Base-by-base conservation (phyloP, 2,113 vertebrate species). In the Antigone vipio region DNA sequence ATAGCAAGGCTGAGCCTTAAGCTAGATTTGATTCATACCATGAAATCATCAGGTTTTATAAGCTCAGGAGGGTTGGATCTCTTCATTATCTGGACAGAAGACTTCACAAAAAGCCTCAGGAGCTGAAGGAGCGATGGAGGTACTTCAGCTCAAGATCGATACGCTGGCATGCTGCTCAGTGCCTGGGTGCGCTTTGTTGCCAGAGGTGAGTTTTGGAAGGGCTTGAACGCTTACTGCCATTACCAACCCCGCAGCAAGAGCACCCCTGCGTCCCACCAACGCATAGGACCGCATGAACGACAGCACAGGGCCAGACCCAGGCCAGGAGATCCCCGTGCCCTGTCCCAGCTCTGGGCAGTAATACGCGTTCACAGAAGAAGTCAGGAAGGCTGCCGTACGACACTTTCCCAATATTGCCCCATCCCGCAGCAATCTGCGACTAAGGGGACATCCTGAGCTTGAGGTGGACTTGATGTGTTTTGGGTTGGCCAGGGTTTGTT, bases 1-100 rank as follows among this genome's bases (percentile, higher is more conserved):
- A 88, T 10, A 88, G 74, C 56, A 72, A 75, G 42, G 58, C 40
- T 90, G 88, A 89, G 85, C 88, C 81, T 59, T 64, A 21, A 74
- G 77, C 9, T 14, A 55, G 59, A 59, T 78, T 85, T 64, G 0
- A 56, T 56, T 55, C 64, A 44, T n/a, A 30, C 60, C n/a, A 42
- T 21, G 38, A 55, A 68, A 74, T 63, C 60, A 62, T 27, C 52
- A 47, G 56, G 52, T 47, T 49, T 55, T 30, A 12, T 45, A 73
- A 82, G 60, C 78, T 58, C 72, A 45, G 45, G 62, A 73, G 73
- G 40, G 50, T 35, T 44, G 6, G 76, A 68, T 50, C 69, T 92
- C 90, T 85, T 93, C 34, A 22, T 58, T 60, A 49, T 8, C 44
- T 64, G 34, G 34, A 34, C 1, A 6, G 13, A 63, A 64, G 45